phyloP scores from a whole-genome alignment of 2,113 vertebrate species.

The Callaeas wilsoni region DNA sequence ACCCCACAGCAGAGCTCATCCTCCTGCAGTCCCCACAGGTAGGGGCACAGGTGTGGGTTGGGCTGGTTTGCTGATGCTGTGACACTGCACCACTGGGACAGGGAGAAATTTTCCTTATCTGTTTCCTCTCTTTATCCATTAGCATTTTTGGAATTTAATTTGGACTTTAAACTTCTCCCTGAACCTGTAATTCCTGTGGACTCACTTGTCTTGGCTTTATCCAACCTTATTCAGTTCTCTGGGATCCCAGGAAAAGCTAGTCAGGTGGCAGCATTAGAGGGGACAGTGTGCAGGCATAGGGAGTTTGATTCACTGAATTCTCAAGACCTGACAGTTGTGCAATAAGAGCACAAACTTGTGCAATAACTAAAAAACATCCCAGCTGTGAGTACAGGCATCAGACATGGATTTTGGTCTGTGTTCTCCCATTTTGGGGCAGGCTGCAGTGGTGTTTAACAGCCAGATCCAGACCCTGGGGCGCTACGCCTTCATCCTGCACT shows the following conservation, averaged over 20 bases:
- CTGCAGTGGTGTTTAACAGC: constrained; percentile 79
- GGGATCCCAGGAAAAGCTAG: not conserved
- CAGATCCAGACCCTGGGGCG: constrained; percentile 83
- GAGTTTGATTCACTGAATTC: not conserved
- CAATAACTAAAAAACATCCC: not conserved
- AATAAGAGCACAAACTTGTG: not conserved
- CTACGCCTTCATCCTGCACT: constrained; percentile 92
- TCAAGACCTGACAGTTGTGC: not conserved
- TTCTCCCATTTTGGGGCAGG: constrained; percentile 73
- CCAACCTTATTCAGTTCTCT: not conserved
- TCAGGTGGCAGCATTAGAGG: not conserved
- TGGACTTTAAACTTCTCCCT: not conserved
- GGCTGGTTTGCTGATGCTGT: not conserved
- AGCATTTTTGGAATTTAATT: not conserved
- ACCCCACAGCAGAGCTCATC: constrained; percentile 75
- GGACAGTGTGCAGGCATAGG: rapidly evolving
- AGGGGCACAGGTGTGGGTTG: rapidly evolving
- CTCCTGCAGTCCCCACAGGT: constrained; percentile 85
- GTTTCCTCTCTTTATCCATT: not conserved
- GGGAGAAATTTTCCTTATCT: not conserved
- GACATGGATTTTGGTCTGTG: not conserved
- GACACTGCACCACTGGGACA: not conserved
- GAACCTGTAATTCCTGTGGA: not conserved
- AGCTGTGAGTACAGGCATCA: not conserved
- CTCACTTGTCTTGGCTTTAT: not conserved